Conservation (phyloP, 2,113 vertebrate genomes). For the Hippocampus guttulatus region DNA sequence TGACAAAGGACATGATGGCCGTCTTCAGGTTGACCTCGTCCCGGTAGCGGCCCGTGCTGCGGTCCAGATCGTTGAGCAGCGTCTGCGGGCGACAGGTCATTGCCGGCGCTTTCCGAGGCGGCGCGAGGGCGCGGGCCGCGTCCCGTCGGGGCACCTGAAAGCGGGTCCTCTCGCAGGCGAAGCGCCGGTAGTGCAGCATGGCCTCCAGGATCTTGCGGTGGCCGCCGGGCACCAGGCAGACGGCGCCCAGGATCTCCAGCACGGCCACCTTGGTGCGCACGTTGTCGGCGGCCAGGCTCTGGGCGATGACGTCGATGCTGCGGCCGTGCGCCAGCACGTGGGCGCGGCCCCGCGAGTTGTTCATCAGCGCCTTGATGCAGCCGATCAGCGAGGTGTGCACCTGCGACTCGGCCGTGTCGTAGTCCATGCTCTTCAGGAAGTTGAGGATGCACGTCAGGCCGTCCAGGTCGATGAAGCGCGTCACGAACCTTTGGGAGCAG, state of each 20-base stretch:
- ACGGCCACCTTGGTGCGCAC: slow-evolving; percentile 98
- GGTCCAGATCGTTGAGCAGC: slow-evolving; percentile 93
- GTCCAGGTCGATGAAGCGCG: slow-evolving; percentile 95
- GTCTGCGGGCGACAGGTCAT: slow-evolving; percentile 70
- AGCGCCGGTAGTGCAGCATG: slow-evolving; percentile 98
- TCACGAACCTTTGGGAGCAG: slow-evolving; percentile 84
- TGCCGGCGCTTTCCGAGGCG: neutral
- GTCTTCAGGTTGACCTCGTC: slow-evolving; percentile 98
- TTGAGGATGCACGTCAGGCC: slow-evolving; percentile 95
- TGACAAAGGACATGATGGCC: slow-evolving; percentile 99
- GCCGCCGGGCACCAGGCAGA: slow-evolving; percentile 95
- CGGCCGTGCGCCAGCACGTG: slow-evolving; percentile 93
- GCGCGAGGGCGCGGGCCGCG: no score
- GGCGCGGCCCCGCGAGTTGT: slow-evolving; percentile 96
- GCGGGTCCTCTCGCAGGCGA: slow-evolving; percentile 89
- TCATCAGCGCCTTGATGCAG: slow-evolving; percentile 99
- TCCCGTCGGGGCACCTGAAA: slow-evolving; percentile 80
- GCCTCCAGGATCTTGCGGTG: slow-evolving; percentile 96
- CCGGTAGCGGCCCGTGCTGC: slow-evolving; percentile 90
- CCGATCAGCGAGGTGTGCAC: slow-evolving; percentile 99
- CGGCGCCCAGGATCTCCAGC: slow-evolving; percentile 98
- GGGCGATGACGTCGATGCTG: slow-evolving; percentile 97
- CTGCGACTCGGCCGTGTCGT: slow-evolving; percentile 94
- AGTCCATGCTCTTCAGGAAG: slow-evolving; percentile 98
- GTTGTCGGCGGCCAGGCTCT: slow-evolving; percentile 96